A percentile compares a stretch with the other conserved stretches of the same genome.
phyloP scores from a whole-genome alignment of 2,797 vertebrate genomes.

The Poecilia gillii region DNA sequence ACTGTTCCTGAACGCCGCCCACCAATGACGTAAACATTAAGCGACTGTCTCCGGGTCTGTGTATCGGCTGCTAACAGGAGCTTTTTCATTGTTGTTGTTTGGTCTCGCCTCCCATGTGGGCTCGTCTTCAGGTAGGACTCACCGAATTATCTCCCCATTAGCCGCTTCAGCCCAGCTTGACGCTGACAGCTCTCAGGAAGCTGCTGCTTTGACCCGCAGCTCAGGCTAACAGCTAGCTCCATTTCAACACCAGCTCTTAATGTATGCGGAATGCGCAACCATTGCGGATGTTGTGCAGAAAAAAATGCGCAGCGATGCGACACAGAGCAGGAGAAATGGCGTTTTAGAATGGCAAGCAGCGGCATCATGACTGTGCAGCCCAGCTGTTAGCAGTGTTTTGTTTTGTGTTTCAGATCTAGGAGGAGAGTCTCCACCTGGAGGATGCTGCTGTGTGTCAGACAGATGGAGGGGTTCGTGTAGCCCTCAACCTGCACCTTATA shows the following conservation, averaged over 20 bases:
- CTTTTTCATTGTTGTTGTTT: constrained; percentile 68
- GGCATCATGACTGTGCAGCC: background rate
- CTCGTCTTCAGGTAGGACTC: constrained; percentile 70
- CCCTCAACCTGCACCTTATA: constrained; percentile 20
- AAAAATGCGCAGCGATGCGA: constrained; percentile 81
- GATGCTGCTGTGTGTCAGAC: constrained; percentile 39
- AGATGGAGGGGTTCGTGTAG: constrained; percentile 41
- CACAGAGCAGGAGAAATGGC: constrained; percentile 45
- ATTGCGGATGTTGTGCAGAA: constrained; percentile 85
- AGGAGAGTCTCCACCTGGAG: constrained; percentile 50
- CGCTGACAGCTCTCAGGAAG: background rate
- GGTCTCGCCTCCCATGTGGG: constrained; percentile 55
- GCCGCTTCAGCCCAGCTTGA: background rate
- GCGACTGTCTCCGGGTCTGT: constrained; percentile 76
- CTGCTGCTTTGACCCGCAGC: constrained; percentile 6
- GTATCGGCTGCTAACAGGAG: constrained; percentile 75
- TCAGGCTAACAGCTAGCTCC: constrained; percentile 58
- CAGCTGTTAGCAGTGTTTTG: constrained; percentile 40
- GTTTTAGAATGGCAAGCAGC: background rate
- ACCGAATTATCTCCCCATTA: background rate
- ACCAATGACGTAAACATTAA: constrained; percentile 70
- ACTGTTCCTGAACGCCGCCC: constrained; percentile 16
- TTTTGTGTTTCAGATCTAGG: constrained; percentile 67
- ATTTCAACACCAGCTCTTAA: constrained; percentile 69
- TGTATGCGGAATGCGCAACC: constrained; percentile 84